Conservation (phyloP, 2,113 vertebrate genomes). For the Pionites leucogaster region DNA sequence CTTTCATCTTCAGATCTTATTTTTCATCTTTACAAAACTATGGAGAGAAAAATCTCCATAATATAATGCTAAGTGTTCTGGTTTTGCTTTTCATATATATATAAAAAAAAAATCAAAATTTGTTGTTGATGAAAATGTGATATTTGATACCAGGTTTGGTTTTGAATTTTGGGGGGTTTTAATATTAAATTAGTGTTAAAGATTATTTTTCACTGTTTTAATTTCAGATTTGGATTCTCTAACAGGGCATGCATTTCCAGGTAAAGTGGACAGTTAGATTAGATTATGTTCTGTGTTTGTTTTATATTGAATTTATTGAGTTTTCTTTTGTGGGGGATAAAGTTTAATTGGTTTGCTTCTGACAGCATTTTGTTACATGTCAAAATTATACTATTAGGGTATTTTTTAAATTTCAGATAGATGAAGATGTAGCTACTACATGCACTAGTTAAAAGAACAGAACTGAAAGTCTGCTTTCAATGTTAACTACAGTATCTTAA, state of each 20-base stretch:
- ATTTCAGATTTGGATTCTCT: conserved; percentile 76
- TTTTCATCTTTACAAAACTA: neutral
- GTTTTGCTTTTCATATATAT: neutral
- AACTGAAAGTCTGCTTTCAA: neutral
- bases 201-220: conserved; percentile 61
- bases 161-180: neutral
- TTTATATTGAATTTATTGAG: neutral
- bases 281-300: conserved; percentile 34
- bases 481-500: neutral
- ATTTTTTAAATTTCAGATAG: neutral
- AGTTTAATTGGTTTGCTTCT: neutral
- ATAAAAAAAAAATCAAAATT: neutral
- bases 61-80: neutral
- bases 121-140: neutral
- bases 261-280: conserved; percentile 66
- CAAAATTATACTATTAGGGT: neutral
- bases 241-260: conserved; percentile 73
- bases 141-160: neutral
- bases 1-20: neutral
- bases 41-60: neutral
- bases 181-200: conserved; percentile 51
- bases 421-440: neutral
- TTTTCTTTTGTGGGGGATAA: neutral
- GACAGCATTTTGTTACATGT: neutral
- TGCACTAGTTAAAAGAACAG: neutral